Evolutionary conservation across 2,888 invertebrate genomes (phyloP), one percentile per base, ranked within the genome.

Genomic region (Caenorhabditis doughertyi): DNA sequence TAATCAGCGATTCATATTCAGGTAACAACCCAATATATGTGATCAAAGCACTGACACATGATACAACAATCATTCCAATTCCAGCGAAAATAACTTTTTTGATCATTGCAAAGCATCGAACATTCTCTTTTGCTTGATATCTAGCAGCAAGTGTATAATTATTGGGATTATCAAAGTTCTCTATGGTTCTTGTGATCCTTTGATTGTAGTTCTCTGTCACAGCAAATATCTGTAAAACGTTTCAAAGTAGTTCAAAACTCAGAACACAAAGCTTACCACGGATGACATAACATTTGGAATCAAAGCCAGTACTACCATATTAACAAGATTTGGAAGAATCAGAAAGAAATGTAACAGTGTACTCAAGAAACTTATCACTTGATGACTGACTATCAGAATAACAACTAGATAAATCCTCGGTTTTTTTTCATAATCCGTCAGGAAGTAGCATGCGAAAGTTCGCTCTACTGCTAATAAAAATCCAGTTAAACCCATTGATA

Each of bases 51-150:
- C 68, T 68, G n/a, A 42, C 8, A 32, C 53, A 68, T 3, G 64
- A 64, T n/a, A 68, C 39, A 8, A 68, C 16, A 55, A 68, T 68
- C 53, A 68, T 64, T 21, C 64, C 68, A 9, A 68, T 68, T 21
- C 68, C 68, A 23, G 53, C 68, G 21, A 68, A 55, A 18, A 68
- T 55, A n/a, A 73, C 60, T 39, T 62, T 73, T 8, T 35, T 42
- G 51, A 62, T 62, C 60, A 51, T 72, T 23, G 44, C 44, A 51
- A 58, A 58, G 18, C 60, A 60, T 42, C 53, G 62, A 2, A 60
- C 49, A 62, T 73, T 73, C 13, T 73, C 72, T 42, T 62, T 58
- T 2, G 72, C 72, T 49, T 73, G 72, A 53, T 51, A 73, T 35
- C 72, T 42, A 2, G 42, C 51, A 4, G 72, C 62, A 25, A 73